Base-by-base conservation (phyloP, 2,888 invertebrate species). In the Chymomyza amoena region DNA sequence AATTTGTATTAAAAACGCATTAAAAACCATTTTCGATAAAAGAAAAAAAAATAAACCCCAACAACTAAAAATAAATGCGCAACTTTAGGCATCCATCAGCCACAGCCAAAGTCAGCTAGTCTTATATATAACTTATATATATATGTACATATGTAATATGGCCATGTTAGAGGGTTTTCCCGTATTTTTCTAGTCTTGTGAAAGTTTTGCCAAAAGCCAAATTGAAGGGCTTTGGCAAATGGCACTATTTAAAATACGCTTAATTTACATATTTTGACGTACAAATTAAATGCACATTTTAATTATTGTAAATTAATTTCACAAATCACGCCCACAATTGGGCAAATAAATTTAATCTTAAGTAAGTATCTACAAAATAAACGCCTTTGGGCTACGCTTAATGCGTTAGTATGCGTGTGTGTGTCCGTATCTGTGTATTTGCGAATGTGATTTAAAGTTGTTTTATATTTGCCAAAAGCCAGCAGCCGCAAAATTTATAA, bases 1-100 rank as follows among this genome's bases (percentile, higher is more conserved):
- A 86, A 85, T 85, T 85, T 86, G 84, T 81, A 80, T 85, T 85
- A 84, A 86, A 85, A 85, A 80, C 84, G 84, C 86, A 84, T 85
- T 84, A 85, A 84, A 84, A 84, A 73, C 80, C 81, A 84, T 84
- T 84, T 84, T 85, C 81, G 84, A 81, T 82, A 79, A 83, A 81
- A 84, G 75, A 66, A 16, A 60, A 13, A 51, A 63, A 10, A 51
- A 51, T 32, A 4, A 51, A 10, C n/a, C 1, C 20, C 52, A 63
- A 16, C 63, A 63, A 36, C 51, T 13, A 45, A 45, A 45, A 13
- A 13, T 13, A 45, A 45, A 45, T 45, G 39, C 39, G 39, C 39
- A 45, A 45, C 39, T 45, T 45, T 13, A 13, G 39, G 39, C 39
- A 45, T 45, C 39, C 39, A 45, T 45, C 39, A 45, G 39, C 10